phyloP scores from a whole-genome alignment of 2,888 invertebrate species.

The Orthosia gothica region DNA sequence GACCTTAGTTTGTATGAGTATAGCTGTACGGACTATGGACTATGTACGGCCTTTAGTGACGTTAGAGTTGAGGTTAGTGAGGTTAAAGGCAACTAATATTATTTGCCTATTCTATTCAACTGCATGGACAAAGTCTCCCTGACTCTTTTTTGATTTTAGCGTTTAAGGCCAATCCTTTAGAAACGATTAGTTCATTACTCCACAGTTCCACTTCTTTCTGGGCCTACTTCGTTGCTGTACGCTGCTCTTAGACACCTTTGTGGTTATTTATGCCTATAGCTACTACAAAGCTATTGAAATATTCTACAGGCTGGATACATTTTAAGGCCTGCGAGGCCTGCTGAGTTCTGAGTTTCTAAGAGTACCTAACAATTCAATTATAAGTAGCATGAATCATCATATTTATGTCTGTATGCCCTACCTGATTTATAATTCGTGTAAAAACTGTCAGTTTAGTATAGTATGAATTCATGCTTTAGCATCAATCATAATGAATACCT shows the following conservation, averaged over 20 bases:
- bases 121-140: too few relatives aligned
- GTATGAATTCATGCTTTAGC: neutral
- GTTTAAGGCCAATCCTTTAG: too few relatives aligned
- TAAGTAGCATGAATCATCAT: neutral
- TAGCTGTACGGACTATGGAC: neutral
- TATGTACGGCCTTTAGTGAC: neutral
- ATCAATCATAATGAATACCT: neutral
- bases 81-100: neutral
- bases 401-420: neutral
- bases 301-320: neutral
- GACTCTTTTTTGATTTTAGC: too few relatives aligned
- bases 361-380: too few relatives aligned
- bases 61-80: neutral
- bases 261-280: too few relatives aligned
- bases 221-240: too few relatives aligned
- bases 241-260: too few relatives aligned
- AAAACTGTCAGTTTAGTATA: neutral
- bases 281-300: neutral
- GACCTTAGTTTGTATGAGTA: conserved; percentile 6
- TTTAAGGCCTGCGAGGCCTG: neutral
- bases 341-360: neutral
- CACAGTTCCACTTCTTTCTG: too few relatives aligned
- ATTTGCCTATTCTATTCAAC: too few relatives aligned
- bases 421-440: neutral
- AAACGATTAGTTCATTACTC: too few relatives aligned